Evolutionary conservation across 23 tunicate species (phyloP).

Genomic region (Halocynthia roretzi): DNA sequence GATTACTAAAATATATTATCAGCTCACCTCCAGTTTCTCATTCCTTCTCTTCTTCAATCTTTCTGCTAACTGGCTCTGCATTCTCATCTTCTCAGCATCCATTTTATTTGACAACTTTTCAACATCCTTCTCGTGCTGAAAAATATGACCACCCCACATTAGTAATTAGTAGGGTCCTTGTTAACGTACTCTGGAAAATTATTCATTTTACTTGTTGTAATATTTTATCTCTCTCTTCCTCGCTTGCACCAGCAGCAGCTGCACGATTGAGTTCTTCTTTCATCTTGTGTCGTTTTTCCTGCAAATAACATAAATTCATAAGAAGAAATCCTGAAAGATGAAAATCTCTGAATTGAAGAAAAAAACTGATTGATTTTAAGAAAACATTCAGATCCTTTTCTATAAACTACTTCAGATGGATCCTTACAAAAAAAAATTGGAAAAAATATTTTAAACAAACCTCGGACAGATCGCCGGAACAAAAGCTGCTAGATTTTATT

Average conservation of each 20-base stretch:
- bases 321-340: background rate
- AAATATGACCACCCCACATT: background rate
- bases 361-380: background rate
- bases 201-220: constrained; percentile 51
- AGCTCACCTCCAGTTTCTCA: constrained; percentile 69
- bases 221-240: constrained; percentile 76
- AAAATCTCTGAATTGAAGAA: background rate
- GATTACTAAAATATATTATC: too few species aligned
- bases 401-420: background rate
- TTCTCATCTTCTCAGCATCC: constrained; percentile 75
- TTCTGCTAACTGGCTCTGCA: constrained; percentile 75
- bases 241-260: constrained; percentile 89
- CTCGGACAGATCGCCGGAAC: background rate
- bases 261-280: constrained; percentile 75
- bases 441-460: too few species aligned
- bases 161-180: background rate
- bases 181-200: background rate
- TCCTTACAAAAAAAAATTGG: background rate
- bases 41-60: constrained; percentile 80
- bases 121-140: constrained; percentile 85
- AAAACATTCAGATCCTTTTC: background rate
- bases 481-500: too few species aligned
- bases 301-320: background rate
- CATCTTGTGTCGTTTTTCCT: constrained; percentile 77
- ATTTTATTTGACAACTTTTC: constrained; percentile 69